phyloP scores from a whole-genome alignment of 2,888 invertebrate species.

The Euspilapteryx auroguttella region DNA sequence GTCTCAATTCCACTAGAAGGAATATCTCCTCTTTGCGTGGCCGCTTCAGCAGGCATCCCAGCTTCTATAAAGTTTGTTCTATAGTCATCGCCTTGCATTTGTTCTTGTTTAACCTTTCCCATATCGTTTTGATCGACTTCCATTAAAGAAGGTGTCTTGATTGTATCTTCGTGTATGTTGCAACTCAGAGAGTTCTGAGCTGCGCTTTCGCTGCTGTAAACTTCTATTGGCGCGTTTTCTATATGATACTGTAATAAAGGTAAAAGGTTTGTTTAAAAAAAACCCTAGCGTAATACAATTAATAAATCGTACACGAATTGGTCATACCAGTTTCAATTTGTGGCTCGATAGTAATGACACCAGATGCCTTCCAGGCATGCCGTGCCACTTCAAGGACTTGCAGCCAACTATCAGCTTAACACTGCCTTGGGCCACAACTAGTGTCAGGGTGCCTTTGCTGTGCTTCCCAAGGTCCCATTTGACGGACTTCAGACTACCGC shows the following conservation, averaged over 20 bases:
- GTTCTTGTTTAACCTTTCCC: conserved; percentile 27
- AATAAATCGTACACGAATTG: conserved; percentile 1
- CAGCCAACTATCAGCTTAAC: conserved; percentile 70
- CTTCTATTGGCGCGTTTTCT: conserved; percentile 57
- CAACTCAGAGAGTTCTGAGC: conserved; percentile 56
- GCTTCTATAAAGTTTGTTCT: conserved; percentile 32
- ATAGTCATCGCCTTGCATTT: conserved; percentile 44
- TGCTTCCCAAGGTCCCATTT: conserved; percentile 64
- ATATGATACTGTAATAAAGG: conserved; percentile 55
- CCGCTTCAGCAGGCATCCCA: conserved; percentile 19
- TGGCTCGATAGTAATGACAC: conserved; percentile 52
- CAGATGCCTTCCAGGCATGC: conserved; percentile 60
- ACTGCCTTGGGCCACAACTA: conserved; percentile 61
- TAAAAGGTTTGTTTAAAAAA: background rate
- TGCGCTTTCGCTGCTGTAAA: conserved; percentile 47
- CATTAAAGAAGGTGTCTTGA: too few species aligned
- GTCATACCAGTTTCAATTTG: conserved; percentile 60
- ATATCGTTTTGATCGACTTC: conserved; percentile 31
- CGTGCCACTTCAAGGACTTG: conserved; percentile 63
- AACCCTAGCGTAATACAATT: background rate
- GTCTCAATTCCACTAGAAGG: conserved; percentile 41
- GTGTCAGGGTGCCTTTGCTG: conserved; percentile 51
- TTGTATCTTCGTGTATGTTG: conserved; percentile 17
- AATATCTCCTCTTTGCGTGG: conserved; percentile 35
- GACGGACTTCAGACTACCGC: conserved; percentile 59